phyloP scores from a whole-genome alignment of 2,888 invertebrate species.

The Hecatera dysodea region DNA sequence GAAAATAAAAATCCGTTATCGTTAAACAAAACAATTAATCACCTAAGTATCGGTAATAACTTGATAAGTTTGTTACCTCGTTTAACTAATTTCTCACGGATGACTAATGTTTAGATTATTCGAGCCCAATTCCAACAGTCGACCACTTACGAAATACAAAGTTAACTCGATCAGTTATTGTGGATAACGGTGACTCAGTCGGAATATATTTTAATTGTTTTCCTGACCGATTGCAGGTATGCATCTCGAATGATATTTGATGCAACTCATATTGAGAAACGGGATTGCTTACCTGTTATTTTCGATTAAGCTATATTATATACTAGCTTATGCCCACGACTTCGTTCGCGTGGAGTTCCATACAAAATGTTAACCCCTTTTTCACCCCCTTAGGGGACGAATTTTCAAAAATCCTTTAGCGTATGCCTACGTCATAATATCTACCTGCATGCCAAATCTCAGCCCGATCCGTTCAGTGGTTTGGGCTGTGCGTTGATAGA shows the following conservation, averaged over 20 bases:
- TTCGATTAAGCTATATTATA: not conserved
- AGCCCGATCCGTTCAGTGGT: too few species aligned
- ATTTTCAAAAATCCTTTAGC: too few species aligned
- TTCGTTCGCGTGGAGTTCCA: too few species aligned
- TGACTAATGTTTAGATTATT: constrained; percentile 59
- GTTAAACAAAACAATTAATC: too few species aligned
- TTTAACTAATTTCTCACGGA: constrained; percentile 27
- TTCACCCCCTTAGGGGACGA: too few species aligned
- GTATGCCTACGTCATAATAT: too few species aligned
- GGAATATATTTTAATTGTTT: constrained; percentile 68
- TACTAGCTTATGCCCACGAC: too few species aligned
- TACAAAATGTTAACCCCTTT: too few species aligned
- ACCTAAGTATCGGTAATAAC: not conserved
- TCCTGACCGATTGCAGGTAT: constrained; percentile 53
- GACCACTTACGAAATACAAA: constrained; percentile 58
- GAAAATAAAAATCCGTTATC: too few species aligned
- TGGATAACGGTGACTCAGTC: constrained; percentile 65
- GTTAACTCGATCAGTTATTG: constrained; percentile 51
- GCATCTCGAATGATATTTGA: constrained; percentile 49
- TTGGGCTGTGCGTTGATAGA: too few species aligned
- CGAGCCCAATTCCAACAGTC: constrained; percentile 43
- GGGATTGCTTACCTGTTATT: not conserved
- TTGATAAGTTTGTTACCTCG: constrained; percentile 5
- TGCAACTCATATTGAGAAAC: constrained; percentile 25
- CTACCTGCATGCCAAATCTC: too few species aligned